Evolutionary conservation across 2,797 vertebrate genomes (phyloP), one percentile per base, ranked within the genome.

Genomic region (Hoplostethus mediterraneus): DNA sequence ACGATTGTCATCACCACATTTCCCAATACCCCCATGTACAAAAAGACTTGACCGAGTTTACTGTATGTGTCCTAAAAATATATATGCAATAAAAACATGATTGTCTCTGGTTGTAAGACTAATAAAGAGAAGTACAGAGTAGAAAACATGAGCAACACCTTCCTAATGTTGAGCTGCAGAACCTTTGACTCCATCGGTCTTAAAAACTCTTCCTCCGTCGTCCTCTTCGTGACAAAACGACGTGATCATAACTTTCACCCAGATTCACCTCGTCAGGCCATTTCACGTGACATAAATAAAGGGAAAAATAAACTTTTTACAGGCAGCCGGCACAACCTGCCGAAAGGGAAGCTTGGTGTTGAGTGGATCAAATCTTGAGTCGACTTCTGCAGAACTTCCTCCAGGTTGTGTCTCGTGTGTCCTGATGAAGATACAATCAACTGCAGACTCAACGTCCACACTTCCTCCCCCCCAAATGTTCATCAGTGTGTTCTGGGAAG

Each of bases 1-100:
- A 68, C 73, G 87, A 91, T 86, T 86, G 88, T 87, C 75, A 4
- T 74, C 79, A 64, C 74, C 77, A 80, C 12, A 53, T 75, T 36
- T 68, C 62, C 76, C 60, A 31, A 68, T 0, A 11, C 59, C 38
- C 67, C 17, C 3, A 2, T 44, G 30, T 71, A 83, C 66, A 83
- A 81, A 63, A 64, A 85, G 72, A 73, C 45, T 21, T n/a, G 17
- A 77, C 47, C 1, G 60, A 54, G n/a, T 44, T n/a, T 11, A 49
- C 25, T n/a, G 17, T 54, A 3, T 49, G 10, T 54, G 71, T n/a
- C 51, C 16, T 80, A 75, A 81, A 89, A 84, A 80, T 66, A 79
- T n/a, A 65, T 5, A 53, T 49, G 61, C 21, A 33, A 51, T 59
- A 83, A 58, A 71, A 84, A 70, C 3, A 58, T 73, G 72, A 91